phyloP scores from a whole-genome alignment of 2,888 invertebrate species.

The Lomographa bimaculata region DNA sequence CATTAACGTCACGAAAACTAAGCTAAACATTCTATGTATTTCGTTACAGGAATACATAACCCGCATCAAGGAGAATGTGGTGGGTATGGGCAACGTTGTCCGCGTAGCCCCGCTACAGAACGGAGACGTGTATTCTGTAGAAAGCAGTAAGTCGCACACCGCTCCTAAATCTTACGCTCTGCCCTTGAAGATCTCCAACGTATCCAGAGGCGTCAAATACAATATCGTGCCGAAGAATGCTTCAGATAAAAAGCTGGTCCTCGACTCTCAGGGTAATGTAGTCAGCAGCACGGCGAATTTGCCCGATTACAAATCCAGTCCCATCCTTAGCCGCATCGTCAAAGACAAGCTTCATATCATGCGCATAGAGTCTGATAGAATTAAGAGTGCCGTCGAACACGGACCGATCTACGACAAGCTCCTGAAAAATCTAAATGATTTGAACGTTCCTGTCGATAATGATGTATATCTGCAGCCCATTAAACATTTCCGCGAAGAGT shows the following conservation, averaged over 20 bases:
- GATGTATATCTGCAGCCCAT: conserved; percentile 83
- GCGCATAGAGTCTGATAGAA: conserved; percentile 80
- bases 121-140: conserved; percentile 70
- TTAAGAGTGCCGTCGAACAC: conserved; percentile 84
- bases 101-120: conserved; percentile 82
- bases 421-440: conserved; percentile 77
- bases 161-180: conserved; percentile 74
- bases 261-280: conserved; percentile 76
- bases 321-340: conserved; percentile 71
- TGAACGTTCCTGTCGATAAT: conserved; percentile 75
- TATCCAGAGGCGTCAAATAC: conserved; percentile 74
- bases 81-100: conserved; percentile 89
- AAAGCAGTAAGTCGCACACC: conserved; percentile 67
- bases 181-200: conserved; percentile 75
- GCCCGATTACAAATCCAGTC: conserved; percentile 75
- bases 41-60: conserved; percentile 73
- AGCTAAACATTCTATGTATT: no score
- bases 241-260: conserved; percentile 75
- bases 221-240: conserved; percentile 77
- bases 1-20: no score
- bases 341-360: conserved; percentile 80
- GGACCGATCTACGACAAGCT: conserved; percentile 84
- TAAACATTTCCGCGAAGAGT: conserved; percentile 80
- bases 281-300: conserved; percentile 77
- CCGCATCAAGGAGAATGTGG: conserved; percentile 87